These are phyloP conservation scores for Phengaris alcon DNA, from an alignment of 2,888 invertebrate genomes.

Conservation along the genomic window DNA sequence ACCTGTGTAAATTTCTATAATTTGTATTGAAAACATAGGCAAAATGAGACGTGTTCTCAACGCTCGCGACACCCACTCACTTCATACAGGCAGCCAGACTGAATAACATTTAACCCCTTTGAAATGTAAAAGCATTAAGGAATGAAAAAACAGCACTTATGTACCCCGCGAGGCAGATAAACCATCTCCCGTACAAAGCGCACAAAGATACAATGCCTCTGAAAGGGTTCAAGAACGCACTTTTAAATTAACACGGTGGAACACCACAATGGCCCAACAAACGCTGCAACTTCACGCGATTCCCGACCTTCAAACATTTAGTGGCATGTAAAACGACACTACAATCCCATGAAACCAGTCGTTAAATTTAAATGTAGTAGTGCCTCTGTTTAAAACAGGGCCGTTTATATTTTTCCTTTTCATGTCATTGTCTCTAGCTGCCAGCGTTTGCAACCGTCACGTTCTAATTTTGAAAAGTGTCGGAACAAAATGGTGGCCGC, in stretches of 20 bases:
- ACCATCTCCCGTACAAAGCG: conserved; percentile 79
- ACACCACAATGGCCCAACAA: conserved; percentile 55
- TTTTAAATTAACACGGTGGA: conserved; percentile 74
- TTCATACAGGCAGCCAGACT: conserved; percentile 56
- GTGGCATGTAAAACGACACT: conserved; percentile 37
- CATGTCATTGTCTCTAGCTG: conserved; percentile 77
- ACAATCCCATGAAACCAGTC: conserved; percentile 51
- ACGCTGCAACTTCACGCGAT: conserved; percentile 45
- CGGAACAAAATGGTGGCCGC: conserved; percentile 78
- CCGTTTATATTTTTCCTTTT: conserved; percentile 80
- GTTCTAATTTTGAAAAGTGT: conserved; percentile 80
- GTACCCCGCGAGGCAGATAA: conserved; percentile 78
- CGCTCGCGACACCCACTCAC: conserved; percentile 72
- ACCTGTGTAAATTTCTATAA: conserved; percentile 29
- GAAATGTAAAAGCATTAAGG: conserved; percentile 79
- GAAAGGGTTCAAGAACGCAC: conserved; percentile 80
- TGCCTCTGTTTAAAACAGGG: conserved; percentile 74
- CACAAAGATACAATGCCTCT: conserved; percentile 80
- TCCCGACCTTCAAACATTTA: conserved; percentile 46
- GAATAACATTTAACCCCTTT: conserved; percentile 80
- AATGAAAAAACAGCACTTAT: conserved; percentile 80
- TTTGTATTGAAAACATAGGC: conserved; percentile 29
- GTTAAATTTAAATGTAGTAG: conserved; percentile 66
- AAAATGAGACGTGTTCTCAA: conserved; percentile 45
- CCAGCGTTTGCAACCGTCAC: conserved; percentile 79